Evolutionary conservation across 2,888 invertebrate genomes (phyloP), one percentile per base, ranked within the genome.

Genomic region (Ophraella communa): DNA sequence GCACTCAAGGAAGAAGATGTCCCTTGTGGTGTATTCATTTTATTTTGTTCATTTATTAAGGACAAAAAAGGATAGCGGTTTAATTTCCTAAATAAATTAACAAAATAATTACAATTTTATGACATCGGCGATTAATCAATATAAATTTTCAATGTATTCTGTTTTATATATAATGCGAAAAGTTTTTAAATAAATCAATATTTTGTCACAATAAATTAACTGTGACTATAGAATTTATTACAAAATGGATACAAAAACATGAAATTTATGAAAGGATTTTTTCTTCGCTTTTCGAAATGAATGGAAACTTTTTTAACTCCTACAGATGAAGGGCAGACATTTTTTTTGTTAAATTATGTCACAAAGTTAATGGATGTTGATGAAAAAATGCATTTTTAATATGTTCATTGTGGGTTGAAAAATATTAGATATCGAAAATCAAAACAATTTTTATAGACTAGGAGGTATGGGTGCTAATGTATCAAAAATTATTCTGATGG

Each of bases 241-340:
- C 11, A 30, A 52, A 44, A 52, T 60, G 52, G 53, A 44, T 47
- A 44, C 52, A 60, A 60, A 60, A 60, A 52, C 52, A 42, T 14
- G 60, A 60, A 52, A 60, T 60, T 60, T 60, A 60, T 60, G 60
- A 60, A 60, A 53, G 60, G 60, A 60, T 52, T 60, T 60, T 60
- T 60, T 60, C 53, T 60, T 14, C 30, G 60, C 52, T 52, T 52
- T 52, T 52, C 44, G 53, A 20, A 27, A 14, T 44, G 52, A 52
- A 52, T 44, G 33, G 44, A 18, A 30, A 20, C 23, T 42, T 44
- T 52, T 60, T 42, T 27, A 59, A 59, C 42, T 59, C 21, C 42
- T 35, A 35, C 23, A 23, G 14, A 21, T 23, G 24, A 23, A 18
- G 20, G 24, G 45, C 49, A 17, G 59, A n/a, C 10, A n/a, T n/a